Evolutionary conservation across 2,797 vertebrate genomes (phyloP).

Genomic region (Sciurus carolinensis): DNA sequence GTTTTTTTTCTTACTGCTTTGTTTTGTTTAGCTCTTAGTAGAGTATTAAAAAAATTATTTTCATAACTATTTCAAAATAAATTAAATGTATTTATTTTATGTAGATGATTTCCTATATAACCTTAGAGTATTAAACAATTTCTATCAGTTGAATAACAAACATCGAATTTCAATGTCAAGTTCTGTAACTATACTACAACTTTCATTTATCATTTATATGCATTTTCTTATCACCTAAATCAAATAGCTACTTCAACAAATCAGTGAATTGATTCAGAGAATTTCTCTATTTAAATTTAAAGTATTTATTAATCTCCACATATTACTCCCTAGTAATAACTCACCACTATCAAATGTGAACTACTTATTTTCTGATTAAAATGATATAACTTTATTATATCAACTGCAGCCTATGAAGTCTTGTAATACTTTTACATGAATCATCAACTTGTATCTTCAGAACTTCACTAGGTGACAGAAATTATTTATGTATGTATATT

Average conservation of each 20-base stretch:
- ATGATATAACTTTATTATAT: background rate
- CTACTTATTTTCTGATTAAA: background rate
- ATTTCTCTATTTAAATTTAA: background rate
- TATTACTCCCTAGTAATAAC: background rate
- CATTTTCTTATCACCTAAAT: background rate
- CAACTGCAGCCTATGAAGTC: background rate
- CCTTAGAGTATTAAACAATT: background rate
- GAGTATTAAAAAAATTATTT: background rate
- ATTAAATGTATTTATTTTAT: background rate
- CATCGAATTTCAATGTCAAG: background rate
- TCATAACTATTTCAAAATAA: background rate
- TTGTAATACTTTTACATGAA: background rate
- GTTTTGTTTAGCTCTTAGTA: background rate
- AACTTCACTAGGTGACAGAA: background rate
- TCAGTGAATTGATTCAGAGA: background rate
- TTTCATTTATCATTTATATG: background rate
- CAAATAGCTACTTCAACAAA: background rate
- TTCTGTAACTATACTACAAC: background rate
- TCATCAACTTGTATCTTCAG: background rate
- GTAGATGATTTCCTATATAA: background rate
- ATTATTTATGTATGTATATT: background rate
- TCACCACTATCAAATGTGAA: background rate
- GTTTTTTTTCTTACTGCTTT: background rate
- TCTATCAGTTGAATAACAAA: background rate
- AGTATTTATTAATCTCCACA: background rate